Base-by-base conservation (phyloP, 2,888 invertebrate species). In the Hecatera dysodea region DNA sequence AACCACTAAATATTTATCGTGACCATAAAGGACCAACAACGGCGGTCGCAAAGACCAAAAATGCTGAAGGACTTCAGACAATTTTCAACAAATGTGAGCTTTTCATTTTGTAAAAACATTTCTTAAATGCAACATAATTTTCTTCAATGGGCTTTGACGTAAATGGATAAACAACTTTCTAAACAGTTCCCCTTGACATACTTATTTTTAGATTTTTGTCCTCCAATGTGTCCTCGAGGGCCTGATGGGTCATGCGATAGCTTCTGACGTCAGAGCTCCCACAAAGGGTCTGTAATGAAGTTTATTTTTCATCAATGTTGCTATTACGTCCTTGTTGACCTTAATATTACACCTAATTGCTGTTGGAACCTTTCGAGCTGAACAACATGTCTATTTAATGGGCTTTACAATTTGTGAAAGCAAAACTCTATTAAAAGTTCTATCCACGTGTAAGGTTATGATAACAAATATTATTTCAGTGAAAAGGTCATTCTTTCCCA, bases 291-390 rank as follows among this genome's bases (percentile, higher is more conserved):
- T 22, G 44, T 78, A 75, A 82, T 64, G 65, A 57, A 66, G 53
- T 83, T 77, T 67, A 78, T 71, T 19, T 72, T 64, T 36, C 29
- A 80, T 78, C 39, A 72, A 76, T 75, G 68, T 70, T 53, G 39
- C n/a, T 59, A 24, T 66, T 65, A 56, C 59, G 74, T 52, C 46
- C 55, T 75, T 77, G 75, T 33, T 50, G 17, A 42, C 33, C 12
- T 22, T 72, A 24, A 56, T 39, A 17, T 60, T 60, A 57, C 33
- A 12, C 15, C 12, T 57, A 57, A 46, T 55, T 48, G 17, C 9
- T 17, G 27, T 1, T 56, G 15, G 4, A 29, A 36, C 27, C 33
- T 15, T 33, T 56, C 12, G 48, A 48, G 44, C 29, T 44, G 24
- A 27, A 36, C 5, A 39, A 39, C 39, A 39, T 15, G 39, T 39